Conservation (phyloP, 2,888 invertebrate genomes). For the Drymonia ruficornis region DNA sequence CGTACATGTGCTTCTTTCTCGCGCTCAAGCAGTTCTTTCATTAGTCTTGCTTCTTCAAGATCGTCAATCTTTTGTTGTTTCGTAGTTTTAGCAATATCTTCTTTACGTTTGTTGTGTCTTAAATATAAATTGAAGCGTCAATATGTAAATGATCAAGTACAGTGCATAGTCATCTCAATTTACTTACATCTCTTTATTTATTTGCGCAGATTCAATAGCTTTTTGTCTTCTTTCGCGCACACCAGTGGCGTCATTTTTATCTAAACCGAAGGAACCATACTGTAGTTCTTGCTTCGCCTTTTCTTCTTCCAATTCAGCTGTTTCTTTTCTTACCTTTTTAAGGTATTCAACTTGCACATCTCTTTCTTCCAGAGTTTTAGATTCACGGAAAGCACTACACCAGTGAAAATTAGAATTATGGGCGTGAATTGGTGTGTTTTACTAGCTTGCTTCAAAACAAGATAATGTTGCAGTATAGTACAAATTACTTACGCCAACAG, state of each 20-base stretch:
- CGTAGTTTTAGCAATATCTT: constrained; percentile 28
- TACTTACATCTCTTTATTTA: constrained; percentile 58
- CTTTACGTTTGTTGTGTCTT: constrained; percentile 37
- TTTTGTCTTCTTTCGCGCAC: constrained; percentile 23
- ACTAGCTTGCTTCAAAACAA: no score
- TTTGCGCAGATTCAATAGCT: constrained; percentile 37
- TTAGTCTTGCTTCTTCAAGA: constrained; percentile 35
- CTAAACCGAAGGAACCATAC: constrained; percentile 38
- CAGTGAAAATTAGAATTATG: not conserved
- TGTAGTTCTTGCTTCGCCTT: constrained; percentile 19
- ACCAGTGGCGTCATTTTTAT: constrained; percentile 29
- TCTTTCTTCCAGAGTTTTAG: constrained; percentile 59
- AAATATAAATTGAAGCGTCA: not conserved
- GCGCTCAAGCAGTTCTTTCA: constrained; percentile 36
- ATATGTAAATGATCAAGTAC: not conserved
- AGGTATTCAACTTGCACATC: constrained; percentile 56
- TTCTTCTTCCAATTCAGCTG: constrained; percentile 30
- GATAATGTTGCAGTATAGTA: no score
- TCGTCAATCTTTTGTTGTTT: constrained; percentile 34
- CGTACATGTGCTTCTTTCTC: constrained; percentile 40
- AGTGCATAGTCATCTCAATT: not conserved
- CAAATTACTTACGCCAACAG: constrained; percentile 49
- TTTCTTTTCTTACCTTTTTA: constrained; percentile 43
- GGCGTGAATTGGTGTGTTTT: no score
- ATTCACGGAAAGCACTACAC: constrained; percentile 55